Evolutionary conservation across 1,140 invertebrate species (phyloP).

Genomic region (Hyles vespertilio): DNA sequence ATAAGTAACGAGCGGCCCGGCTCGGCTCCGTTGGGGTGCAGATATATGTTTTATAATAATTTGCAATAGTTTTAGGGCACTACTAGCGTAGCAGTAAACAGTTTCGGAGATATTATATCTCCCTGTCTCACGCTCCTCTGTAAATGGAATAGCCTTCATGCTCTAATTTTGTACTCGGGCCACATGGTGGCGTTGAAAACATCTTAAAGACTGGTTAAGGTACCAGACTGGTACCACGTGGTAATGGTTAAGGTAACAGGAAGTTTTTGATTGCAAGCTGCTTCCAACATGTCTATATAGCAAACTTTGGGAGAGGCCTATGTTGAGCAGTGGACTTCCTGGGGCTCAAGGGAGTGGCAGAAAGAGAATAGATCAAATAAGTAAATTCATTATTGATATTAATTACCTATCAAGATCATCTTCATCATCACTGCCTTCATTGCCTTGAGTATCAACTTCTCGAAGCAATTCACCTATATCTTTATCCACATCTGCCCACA

Average conservation of each 20-base stretch:
- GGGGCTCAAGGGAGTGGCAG: background rate
- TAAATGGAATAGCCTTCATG: no score
- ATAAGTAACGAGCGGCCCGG: no score
- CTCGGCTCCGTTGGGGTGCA: no score
- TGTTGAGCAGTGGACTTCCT: no score
- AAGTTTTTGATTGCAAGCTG: background rate
- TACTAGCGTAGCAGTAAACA: no score
- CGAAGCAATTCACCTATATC: constrained; percentile 82
- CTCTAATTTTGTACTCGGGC: no score
- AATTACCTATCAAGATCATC: constrained; percentile 79
- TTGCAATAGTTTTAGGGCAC: no score
- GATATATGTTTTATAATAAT: no score
- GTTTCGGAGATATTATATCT: no score
- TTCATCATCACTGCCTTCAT: constrained; percentile 83
- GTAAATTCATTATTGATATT: background rate
- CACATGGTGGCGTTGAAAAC: background rate
- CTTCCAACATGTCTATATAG: background rate
- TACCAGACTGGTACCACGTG: background rate
- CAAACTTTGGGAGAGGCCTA: background rate
- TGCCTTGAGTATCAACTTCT: constrained; percentile 78
- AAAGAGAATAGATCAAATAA: background rate
- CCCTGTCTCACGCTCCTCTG: no score
- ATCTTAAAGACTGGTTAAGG: background rate
- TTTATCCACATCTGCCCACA: constrained; percentile 86
- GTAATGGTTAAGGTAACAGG: background rate